Percentiles rank a stretch among this genome's conserved stretches.
Evolutionary conservation across 2,113 vertebrate genomes (phyloP).

Genomic region (rabbit (Oryctolagus cuniculus)): DNA sequence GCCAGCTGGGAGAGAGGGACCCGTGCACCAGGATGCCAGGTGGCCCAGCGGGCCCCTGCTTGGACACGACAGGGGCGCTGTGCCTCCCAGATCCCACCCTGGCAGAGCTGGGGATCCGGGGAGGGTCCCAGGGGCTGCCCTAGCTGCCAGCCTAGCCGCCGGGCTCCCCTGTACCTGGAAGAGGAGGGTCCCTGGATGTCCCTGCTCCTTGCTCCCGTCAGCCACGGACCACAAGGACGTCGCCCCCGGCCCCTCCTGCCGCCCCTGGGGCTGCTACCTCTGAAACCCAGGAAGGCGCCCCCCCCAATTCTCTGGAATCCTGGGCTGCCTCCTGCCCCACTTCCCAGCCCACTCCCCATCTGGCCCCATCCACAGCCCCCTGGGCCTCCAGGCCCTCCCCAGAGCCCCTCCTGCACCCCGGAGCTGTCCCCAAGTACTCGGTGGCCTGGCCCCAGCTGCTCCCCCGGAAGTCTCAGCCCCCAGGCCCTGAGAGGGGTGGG

Average conservation of each 20-base stretch:
- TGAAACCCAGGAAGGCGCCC: background rate
- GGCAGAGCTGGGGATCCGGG: background rate
- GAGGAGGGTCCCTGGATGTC: too few relatives aligned
- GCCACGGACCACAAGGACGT: fast-evolving
- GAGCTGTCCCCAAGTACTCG: background rate
- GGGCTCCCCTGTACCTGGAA: background rate
- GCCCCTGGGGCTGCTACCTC: background rate
- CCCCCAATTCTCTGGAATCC: too few relatives aligned
- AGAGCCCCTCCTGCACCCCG: background rate
- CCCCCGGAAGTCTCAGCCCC: too few relatives aligned
- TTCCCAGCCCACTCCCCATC: background rate
- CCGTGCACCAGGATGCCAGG: background rate
- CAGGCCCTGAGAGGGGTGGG: background rate
- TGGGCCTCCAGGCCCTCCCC: background rate
- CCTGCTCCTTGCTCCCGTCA: background rate
- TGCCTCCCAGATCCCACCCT: fast-evolving
- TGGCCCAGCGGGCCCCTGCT: background rate
- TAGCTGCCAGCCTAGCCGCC: background rate
- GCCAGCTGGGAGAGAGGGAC: background rate
- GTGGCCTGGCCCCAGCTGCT: background rate
- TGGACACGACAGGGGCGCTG: background rate
- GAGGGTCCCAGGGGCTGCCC: background rate
- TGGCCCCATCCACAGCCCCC: background rate
- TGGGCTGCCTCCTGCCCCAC: background rate
- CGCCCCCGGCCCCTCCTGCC: too few relatives aligned